These are phyloP conservation scores for Drosophila tanythrix DNA, from an alignment of 2,888 invertebrate genomes.

Conservation along the genomic window DNA sequence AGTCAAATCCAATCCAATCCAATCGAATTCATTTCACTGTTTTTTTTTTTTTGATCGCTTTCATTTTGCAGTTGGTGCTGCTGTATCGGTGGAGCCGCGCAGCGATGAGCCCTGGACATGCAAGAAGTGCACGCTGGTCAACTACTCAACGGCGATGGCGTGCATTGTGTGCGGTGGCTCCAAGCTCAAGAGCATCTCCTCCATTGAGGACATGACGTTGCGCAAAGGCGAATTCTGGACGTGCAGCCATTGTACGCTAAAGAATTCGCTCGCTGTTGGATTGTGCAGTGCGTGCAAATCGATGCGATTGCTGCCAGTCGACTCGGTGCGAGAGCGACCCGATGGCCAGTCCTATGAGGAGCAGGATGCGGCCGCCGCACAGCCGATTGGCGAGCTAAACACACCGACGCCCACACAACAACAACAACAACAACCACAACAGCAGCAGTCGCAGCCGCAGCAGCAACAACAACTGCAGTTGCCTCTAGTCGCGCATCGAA, in stretches of 20 bases:
- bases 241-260: constrained; percentile 92
- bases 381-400: constrained; percentile 14
- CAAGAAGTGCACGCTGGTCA: constrained; percentile 94
- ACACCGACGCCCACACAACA: constrained; percentile 32
- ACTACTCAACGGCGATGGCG: constrained; percentile 89
- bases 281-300: constrained; percentile 92
- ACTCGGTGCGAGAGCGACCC: constrained; percentile 67
- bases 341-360: constrained; percentile 70
- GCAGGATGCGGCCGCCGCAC: constrained; percentile 46
- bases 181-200: constrained; percentile 89
- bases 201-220: constrained; percentile 89
- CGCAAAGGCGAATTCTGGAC: constrained; percentile 91
- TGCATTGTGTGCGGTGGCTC: constrained; percentile 96
- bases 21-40: background rate
- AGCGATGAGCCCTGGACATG: constrained; percentile 90
- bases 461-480: constrained; percentile 30
- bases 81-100: constrained; percentile 33
- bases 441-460: background rate
- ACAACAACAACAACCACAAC: background rate
- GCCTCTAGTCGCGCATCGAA: constrained; percentile 33
- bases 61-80: background rate
- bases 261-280: constrained; percentile 89
- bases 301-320: constrained; percentile 79
- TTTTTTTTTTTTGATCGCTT: background rate
- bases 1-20: constrained; percentile 8